Conservation (phyloP, 2,113 vertebrate species). For the Onychostoma macrolepis region DNA sequence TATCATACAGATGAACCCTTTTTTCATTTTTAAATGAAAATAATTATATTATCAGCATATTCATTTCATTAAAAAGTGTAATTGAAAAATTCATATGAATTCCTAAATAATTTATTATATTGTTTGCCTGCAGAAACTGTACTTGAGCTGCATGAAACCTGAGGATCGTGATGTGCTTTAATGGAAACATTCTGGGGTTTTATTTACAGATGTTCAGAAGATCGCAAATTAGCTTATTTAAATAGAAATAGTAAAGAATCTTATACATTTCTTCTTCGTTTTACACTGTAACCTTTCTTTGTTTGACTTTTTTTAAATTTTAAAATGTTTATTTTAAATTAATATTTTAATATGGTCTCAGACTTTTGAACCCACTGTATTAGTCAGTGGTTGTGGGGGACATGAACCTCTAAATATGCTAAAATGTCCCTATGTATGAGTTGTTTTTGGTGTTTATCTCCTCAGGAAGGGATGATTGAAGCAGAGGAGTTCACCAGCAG, state of each 20-base stretch:
- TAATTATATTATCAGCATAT: background rate
- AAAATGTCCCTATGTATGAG: background rate
- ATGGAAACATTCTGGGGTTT: background rate
- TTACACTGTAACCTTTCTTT: background rate
- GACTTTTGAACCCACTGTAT: background rate
- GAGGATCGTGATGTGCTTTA: background rate
- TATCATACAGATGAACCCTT: background rate
- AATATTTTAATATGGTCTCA: background rate
- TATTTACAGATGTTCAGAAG: background rate
- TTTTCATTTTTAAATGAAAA: background rate
- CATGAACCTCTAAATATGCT: background rate
- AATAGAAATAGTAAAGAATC: background rate
- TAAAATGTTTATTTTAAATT: background rate
- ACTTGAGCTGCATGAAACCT: background rate
- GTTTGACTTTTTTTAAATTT: background rate
- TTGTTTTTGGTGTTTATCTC: constrained; percentile 44
- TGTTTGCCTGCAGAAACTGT: background rate
- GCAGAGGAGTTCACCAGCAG: constrained; percentile 96
- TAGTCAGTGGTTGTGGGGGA: background rate
- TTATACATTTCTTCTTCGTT: background rate
- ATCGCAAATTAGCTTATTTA: background rate
- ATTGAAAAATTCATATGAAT: background rate
- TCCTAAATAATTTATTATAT: background rate
- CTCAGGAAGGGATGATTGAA: constrained; percentile 93
- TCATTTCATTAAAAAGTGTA: background rate